A percentile compares a stretch with the other conserved stretches of the same genome.
Conservation (phyloP, 2,797 vertebrate species). For the Dermochelys coriacea region DNA sequence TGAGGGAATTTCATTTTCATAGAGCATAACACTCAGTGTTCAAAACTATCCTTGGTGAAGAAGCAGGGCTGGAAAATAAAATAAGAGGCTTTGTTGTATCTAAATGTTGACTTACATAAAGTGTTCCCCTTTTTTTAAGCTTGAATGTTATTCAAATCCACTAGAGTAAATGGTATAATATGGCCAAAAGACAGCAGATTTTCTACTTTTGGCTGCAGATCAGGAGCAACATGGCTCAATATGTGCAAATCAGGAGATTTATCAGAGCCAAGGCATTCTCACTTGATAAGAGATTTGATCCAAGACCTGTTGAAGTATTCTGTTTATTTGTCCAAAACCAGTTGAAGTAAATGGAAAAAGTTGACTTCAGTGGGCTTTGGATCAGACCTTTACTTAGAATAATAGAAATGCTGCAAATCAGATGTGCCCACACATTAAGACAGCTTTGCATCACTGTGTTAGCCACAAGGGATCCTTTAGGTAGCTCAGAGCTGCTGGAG, state of each 20-base stretch:
- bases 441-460: background rate
- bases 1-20: background rate
- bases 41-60: background rate
- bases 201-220: conserved; percentile 1
- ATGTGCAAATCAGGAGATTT: background rate
- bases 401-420: background rate
- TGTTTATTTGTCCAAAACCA: background rate
- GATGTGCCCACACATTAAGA: background rate
- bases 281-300: background rate
- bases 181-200: background rate
- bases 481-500: background rate
- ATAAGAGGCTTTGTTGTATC: background rate
- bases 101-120: background rate
- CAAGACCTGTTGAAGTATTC: background rate
- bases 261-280: background rate
- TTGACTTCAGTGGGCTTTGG: background rate
- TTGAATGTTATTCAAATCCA: background rate
- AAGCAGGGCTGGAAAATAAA: background rate
- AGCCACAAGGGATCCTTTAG: background rate
- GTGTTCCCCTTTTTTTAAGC: background rate
- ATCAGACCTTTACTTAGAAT: background rate
- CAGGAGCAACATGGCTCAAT: background rate
- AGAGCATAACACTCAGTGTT: background rate
- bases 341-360: background rate
- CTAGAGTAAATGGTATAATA: background rate